Percentiles rank a stretch among this genome's conserved stretches.
phyloP scores from a whole-genome alignment of 2,888 invertebrate species.

The Macaria liturata region DNA sequence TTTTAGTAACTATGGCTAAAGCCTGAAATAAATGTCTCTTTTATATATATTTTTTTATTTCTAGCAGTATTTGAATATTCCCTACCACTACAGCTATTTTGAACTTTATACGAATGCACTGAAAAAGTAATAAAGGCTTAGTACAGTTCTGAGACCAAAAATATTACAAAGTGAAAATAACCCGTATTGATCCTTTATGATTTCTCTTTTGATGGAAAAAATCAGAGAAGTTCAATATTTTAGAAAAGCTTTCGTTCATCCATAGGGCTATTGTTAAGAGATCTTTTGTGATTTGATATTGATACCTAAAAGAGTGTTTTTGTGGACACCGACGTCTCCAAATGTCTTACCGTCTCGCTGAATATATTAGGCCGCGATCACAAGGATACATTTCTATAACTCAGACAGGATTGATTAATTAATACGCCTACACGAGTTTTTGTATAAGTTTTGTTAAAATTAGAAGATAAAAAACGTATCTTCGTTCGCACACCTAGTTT shows the following conservation, averaged over 20 bases:
- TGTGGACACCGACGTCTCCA: slow-evolving; percentile 18
- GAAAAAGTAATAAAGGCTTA: neutral
- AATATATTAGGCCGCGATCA: neutral
- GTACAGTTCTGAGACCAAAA: slow-evolving; percentile 3
- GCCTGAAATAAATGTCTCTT: too few relatives aligned
- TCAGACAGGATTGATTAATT: too few relatives aligned
- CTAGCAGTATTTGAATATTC: too few relatives aligned
- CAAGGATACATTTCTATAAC: too few relatives aligned
- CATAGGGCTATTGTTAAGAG: slow-evolving; percentile 23
- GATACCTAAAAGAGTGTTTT: slow-evolving; percentile 22
- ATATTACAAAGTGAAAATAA: slow-evolving; percentile 16
- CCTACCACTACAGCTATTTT: too few relatives aligned
- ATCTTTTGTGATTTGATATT: slow-evolving; percentile 28
- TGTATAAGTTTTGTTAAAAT: too few relatives aligned
- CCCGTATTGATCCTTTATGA: slow-evolving; percentile 21
- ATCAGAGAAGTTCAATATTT: slow-evolving; percentile 28
- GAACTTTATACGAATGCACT: neutral
- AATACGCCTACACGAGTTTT: too few relatives aligned
- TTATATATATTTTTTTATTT: too few relatives aligned
- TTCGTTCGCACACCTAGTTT: too few relatives aligned
- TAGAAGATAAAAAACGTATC: too few relatives aligned
- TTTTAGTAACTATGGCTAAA: too few relatives aligned
- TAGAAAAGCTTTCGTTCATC: slow-evolving; percentile 24
- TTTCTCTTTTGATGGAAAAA: slow-evolving; percentile 23
- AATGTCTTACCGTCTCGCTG: slow-evolving; percentile 18